Evolutionary conservation across 2,797 vertebrate species (phyloP).

Genomic region (Myotis daubentonii): DNA sequence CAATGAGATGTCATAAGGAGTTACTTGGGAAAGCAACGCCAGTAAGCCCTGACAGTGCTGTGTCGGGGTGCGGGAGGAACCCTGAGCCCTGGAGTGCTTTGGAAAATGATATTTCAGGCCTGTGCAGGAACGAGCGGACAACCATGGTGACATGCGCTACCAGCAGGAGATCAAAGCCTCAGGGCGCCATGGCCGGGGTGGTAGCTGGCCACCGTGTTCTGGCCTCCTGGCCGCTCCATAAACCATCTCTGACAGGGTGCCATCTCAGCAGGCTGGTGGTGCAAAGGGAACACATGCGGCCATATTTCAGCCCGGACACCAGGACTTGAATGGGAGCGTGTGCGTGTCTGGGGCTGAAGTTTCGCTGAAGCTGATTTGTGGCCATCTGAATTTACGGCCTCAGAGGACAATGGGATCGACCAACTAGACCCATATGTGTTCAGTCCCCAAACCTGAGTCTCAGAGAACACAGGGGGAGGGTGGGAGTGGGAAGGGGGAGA

Average conservation of each 20-base stretch:
- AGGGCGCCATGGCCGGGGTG: neutral
- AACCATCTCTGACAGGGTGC: constrained; percentile 65
- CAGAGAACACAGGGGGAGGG: neutral
- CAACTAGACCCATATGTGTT: constrained; percentile 68
- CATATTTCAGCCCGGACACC: constrained; percentile 72
- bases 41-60: neutral
- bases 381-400: constrained; percentile 67
- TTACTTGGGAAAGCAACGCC: neutral
- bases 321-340: constrained; percentile 17
- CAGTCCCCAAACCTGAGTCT: constrained; percentile 30
- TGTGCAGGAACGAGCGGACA: neutral
- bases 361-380: constrained; percentile 69
- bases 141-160: neutral
- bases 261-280: constrained; percentile 22
- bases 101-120: neutral
- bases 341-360: constrained; percentile 68
- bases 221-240: constrained; percentile 23
- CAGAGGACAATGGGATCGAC: constrained; percentile 4
- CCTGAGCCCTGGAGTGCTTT: neutral
- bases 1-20: constrained; percentile 14
- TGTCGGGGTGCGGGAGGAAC: neutral
- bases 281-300: constrained; percentile 41
- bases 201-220: constrained; percentile 58
- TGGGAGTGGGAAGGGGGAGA: neutral
- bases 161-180: constrained; percentile 61